Evolutionary conservation across 2,888 invertebrate species (phyloP).

Genomic region (Zootermopsis nevadensis): DNA sequence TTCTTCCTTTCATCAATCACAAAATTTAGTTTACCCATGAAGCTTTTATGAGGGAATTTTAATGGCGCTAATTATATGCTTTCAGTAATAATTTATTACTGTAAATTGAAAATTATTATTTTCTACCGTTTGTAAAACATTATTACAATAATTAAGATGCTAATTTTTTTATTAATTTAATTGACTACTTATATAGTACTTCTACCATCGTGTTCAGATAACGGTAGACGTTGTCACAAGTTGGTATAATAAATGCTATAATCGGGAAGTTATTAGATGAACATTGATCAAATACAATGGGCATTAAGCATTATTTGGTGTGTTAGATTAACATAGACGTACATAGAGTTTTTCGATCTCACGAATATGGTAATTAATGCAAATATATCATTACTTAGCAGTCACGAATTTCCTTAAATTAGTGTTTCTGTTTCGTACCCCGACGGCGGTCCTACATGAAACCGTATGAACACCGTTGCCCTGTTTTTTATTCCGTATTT

Average conservation of each 20-base stretch:
- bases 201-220: background rate
- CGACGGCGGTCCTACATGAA: background rate
- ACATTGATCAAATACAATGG: too few relatives aligned
- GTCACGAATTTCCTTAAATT: slow-evolving; percentile 10
- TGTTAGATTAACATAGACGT: background rate
- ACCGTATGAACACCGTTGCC: background rate
- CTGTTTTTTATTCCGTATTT: background rate
- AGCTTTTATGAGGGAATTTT: background rate
- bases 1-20: background rate
- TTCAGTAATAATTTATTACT: background rate
- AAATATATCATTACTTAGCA: background rate
- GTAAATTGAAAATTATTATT: background rate
- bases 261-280: background rate
- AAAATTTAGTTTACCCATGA: background rate
- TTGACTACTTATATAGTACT: background rate
- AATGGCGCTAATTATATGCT: background rate
- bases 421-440: background rate
- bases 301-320: too few relatives aligned
- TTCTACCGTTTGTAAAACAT: background rate
- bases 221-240: background rate
- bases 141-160: background rate
- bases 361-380: background rate
- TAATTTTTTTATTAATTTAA: background rate
- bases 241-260: background rate
- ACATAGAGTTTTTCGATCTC: background rate